Evolutionary conservation across 2,113 vertebrate species (phyloP).

Genomic region (Mus musculus): DNA sequence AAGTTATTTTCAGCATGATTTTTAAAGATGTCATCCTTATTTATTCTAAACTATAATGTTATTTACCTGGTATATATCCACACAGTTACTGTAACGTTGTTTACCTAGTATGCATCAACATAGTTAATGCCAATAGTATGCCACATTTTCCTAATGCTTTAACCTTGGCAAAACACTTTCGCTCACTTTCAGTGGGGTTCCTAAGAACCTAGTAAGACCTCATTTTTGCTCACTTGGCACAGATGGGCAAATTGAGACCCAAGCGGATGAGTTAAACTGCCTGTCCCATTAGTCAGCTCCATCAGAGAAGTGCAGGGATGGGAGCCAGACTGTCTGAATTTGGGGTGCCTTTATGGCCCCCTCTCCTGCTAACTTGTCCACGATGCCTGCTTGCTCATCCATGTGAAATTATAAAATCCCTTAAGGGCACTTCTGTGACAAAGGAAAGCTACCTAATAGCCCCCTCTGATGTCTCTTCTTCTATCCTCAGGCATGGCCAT

Average conservation of each 20-base stretch:
- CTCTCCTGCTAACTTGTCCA: background rate
- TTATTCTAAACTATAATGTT: background rate
- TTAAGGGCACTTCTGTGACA: background rate
- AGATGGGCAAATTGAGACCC: background rate
- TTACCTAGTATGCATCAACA: background rate
- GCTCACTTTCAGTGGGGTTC: background rate
- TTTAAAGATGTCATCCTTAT: constrained; percentile 51
- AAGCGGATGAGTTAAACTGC: background rate
- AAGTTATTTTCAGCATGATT: constrained; percentile 1
- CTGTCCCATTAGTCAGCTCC: background rate
- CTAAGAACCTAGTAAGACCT: background rate
- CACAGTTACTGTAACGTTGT: constrained; percentile 15
- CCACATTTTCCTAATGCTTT: constrained; percentile 14
- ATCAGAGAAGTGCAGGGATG: rapidly evolving
- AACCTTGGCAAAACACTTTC: background rate
- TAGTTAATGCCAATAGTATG: constrained; percentile 16
- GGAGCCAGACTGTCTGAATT: background rate
- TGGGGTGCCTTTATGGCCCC: background rate
- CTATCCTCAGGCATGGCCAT: background rate
- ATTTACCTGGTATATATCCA: background rate
- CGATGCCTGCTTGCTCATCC: background rate
- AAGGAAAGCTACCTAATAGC: background rate
- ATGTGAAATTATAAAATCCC: background rate
- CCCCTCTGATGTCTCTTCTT: background rate
- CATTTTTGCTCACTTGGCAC: background rate